A percentile compares a stretch with the other conserved stretches of the same genome.
phyloP scores from a whole-genome alignment of 1,140 invertebrate genomes.

The Lepidurus apus region DNA sequence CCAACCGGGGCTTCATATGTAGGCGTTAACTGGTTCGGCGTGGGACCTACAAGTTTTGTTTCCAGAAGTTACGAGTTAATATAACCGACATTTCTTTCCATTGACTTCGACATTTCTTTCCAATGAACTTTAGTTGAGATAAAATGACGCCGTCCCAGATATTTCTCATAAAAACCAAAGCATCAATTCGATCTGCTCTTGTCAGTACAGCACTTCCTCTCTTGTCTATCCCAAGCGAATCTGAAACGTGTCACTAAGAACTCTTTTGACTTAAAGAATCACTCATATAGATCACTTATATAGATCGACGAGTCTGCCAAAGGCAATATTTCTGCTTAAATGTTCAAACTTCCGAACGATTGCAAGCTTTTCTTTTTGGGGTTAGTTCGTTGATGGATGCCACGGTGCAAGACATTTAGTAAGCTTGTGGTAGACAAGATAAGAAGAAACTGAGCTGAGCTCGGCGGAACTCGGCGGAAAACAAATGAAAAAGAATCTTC shows the following conservation, averaged over 20 bases:
- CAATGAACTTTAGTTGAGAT: no score
- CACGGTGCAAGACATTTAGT: not conserved
- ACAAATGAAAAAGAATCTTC: not conserved
- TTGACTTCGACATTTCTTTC: not conserved
- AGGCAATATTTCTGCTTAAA: no score
- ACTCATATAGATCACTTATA: no score
- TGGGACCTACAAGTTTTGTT: not conserved
- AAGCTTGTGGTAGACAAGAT: not conserved
- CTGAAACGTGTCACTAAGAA: no score
- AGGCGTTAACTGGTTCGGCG: conserved; percentile 2
- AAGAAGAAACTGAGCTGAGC: not conserved
- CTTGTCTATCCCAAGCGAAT: no score
- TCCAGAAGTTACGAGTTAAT: not conserved
- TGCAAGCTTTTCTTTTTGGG: not conserved
- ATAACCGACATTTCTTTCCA: not conserved
- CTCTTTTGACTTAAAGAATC: no score
- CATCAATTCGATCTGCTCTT: no score
- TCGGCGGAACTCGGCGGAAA: not conserved
- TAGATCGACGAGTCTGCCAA: no score
- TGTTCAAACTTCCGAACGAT: not conserved
- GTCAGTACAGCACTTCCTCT: no score
- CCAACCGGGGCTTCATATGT: not conserved
- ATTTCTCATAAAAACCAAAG: no score
- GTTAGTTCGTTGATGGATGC: not conserved
- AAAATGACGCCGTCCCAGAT: no score